phyloP scores from a whole-genome alignment of 2,888 invertebrate genomes.

The Drosophila sordidula region DNA sequence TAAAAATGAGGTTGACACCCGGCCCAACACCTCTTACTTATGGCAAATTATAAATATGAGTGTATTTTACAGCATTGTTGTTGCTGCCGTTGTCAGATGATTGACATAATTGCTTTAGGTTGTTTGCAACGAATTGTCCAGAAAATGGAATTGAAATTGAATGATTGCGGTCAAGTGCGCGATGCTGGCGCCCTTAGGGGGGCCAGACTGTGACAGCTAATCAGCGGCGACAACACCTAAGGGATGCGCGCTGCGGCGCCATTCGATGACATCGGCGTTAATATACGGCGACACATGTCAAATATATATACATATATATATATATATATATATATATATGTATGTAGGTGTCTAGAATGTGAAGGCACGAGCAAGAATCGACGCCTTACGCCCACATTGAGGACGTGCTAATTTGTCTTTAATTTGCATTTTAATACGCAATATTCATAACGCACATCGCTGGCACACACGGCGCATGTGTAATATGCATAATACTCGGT shows the following conservation, averaged over 20 bases:
- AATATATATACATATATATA: background rate
- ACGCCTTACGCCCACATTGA: slow-evolving; percentile 29
- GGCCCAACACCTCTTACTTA: background rate
- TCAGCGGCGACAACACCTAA: background rate
- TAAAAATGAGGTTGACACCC: background rate
- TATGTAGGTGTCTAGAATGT: background rate
- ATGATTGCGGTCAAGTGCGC: slow-evolving; percentile 69
- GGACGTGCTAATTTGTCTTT: slow-evolving; percentile 72
- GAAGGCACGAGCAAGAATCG: background rate
- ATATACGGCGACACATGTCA: slow-evolving; percentile 39
- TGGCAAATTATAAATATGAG: background rate
- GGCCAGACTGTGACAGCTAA: slow-evolving; percentile 23
- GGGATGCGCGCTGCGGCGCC: background rate
- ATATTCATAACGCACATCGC: slow-evolving; percentile 56
- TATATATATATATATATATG: background rate
- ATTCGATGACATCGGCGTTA: slow-evolving; percentile 8
- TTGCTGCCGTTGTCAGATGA: slow-evolving; percentile 32
- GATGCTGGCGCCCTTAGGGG: slow-evolving; percentile 3
- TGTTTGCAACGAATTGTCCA: slow-evolving; percentile 34
- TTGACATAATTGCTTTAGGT: slow-evolving; percentile 42
- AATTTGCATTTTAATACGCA: slow-evolving; percentile 77
- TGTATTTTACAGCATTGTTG: slow-evolving; percentile 1
- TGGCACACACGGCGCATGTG: slow-evolving; percentile 60
- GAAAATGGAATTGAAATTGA: slow-evolving; percentile 43
- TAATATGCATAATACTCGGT: slow-evolving; percentile 40